Conservation (phyloP, 1,140 invertebrate genomes). For the Lepidurus couesii region DNA sequence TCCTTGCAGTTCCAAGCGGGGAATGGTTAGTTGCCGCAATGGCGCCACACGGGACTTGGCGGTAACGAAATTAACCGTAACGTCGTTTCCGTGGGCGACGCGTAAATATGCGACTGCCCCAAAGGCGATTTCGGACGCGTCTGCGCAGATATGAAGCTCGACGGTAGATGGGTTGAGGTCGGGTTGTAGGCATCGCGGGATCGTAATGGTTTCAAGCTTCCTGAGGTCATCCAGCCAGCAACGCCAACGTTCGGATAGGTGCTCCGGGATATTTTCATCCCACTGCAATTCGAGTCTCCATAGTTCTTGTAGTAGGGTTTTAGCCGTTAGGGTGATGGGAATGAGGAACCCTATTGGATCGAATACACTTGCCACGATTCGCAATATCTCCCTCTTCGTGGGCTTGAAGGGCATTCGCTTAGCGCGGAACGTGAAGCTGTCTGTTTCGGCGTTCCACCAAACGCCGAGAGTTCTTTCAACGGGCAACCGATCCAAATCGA, state of each 20-base stretch:
- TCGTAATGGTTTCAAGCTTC: background rate
- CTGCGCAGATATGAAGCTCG: conserved; percentile 29
- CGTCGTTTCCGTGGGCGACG: background rate
- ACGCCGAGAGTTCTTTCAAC: conserved; percentile 32
- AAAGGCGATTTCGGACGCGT: conserved; percentile 23
- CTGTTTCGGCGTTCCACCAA: conserved; percentile 26
- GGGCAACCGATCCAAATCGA: conserved; percentile 29
- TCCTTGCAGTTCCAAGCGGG: conserved; percentile 39
- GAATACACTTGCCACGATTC: conserved; percentile 42
- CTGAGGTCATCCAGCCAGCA: conserved; percentile 24
- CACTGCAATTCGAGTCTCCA: conserved; percentile 44
- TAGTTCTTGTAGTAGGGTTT: conserved; percentile 46
- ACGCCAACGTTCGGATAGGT: conserved; percentile 15
- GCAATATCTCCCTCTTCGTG: conserved; percentile 38
- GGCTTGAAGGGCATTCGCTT: background rate
- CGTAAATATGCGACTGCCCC: conserved; percentile 23
- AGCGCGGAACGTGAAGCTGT: conserved; percentile 23
- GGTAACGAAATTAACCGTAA: conserved; percentile 34
- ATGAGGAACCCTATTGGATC: conserved; percentile 46
- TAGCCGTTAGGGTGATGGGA: conserved; percentile 43
- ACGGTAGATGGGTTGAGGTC: background rate
- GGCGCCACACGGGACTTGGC: conserved; percentile 40
- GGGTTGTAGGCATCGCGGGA: conserved; percentile 31
- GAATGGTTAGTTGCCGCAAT: conserved; percentile 38
- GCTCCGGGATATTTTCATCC: conserved; percentile 40